Evolutionary conservation across 2,113 vertebrate genomes (phyloP).

Genomic region (Lycaon pictus): DNA sequence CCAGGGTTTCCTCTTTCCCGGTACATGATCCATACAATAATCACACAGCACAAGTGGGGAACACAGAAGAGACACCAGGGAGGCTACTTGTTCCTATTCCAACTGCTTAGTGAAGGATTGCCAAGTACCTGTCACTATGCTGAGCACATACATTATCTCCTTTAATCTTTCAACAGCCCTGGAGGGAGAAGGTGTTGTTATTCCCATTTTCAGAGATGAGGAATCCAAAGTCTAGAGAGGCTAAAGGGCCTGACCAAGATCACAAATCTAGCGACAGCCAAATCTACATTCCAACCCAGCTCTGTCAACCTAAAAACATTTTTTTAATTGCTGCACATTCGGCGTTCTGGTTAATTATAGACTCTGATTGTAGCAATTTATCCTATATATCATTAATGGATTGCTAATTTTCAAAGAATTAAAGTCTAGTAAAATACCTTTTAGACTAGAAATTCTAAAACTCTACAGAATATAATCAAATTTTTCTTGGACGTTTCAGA

Average conservation of each 20-base stretch:
- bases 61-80: background rate
- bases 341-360: conserved; percentile 50
- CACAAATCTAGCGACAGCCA: background rate
- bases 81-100: background rate
- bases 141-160: background rate
- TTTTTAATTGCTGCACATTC: background rate
- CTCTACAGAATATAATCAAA: conserved; percentile 53
- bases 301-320: background rate
- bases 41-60: background rate
- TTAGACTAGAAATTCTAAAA: conserved; percentile 56
- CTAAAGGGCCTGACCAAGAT: background rate
- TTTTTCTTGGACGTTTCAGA: conserved; percentile 58
- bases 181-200: background rate
- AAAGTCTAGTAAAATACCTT: conserved; percentile 58
- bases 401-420: conserved; percentile 72
- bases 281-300: background rate
- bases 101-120: background rate
- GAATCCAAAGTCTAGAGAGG: background rate
- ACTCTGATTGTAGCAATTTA: conserved; percentile 42
- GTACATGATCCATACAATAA: background rate
- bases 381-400: conserved; percentile 50
- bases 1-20: background rate
- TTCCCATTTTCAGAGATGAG: background rate
- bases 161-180: background rate
- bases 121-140: background rate